Evolutionary conservation across 2,113 vertebrate genomes (phyloP).

Genomic region (Grus americana): DNA sequence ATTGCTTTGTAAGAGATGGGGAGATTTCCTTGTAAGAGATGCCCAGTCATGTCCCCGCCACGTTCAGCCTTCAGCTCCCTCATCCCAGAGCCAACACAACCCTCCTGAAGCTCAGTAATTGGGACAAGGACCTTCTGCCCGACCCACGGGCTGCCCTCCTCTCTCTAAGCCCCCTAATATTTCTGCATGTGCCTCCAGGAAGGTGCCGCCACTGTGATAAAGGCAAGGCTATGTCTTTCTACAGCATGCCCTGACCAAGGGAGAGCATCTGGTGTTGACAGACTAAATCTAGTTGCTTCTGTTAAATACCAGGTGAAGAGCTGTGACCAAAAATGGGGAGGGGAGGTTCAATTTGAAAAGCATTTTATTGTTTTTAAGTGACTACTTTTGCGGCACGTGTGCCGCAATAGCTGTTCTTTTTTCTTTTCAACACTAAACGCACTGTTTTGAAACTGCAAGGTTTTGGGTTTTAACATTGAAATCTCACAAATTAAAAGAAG

Average conservation of each 20-base stretch:
- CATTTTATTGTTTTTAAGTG: neutral
- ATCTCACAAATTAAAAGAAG: neutral
- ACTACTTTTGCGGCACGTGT: neutral
- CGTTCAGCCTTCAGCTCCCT: neutral
- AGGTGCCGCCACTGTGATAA: neutral
- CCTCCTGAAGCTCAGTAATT: neutral
- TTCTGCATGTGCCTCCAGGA: neutral
- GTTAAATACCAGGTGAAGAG: neutral
- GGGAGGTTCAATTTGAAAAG: neutral
- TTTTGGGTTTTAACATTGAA: neutral
- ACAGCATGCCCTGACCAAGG: neutral
- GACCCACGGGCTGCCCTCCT: neutral
- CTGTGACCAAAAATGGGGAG: neutral
- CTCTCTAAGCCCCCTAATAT: neutral
- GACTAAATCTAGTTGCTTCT: neutral
- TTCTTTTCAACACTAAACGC: neutral
- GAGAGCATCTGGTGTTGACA: neutral
- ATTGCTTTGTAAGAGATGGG: neutral
- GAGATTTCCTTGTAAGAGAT: neutral
- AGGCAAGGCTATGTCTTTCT: neutral
- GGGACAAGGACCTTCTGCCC: neutral
- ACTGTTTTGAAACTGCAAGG: neutral
- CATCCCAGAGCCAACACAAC: neutral
- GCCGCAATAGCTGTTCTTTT: neutral
- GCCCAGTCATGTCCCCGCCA: neutral